Conservation (phyloP, 2,113 vertebrate species). For the Platycercus adscitus region DNA sequence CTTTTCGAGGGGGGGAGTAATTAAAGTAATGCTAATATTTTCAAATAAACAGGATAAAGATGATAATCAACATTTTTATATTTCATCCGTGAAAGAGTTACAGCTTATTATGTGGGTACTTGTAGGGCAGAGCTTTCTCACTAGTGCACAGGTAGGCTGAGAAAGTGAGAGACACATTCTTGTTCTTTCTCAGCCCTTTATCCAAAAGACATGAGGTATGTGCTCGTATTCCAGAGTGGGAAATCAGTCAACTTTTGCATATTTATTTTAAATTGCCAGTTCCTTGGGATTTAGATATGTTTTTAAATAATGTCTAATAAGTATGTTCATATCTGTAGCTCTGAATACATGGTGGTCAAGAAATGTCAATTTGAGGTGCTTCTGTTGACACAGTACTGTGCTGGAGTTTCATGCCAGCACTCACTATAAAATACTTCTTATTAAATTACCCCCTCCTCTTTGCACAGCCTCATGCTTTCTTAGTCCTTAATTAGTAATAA, state of each 20-base stretch:
- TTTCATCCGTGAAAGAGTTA: rapidly evolving
- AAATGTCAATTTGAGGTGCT: not conserved
- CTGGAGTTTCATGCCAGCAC: rapidly evolving
- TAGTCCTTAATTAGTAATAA: not conserved
- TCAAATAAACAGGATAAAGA: not conserved
- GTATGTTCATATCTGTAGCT: not conserved
- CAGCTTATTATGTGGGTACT: not conserved
- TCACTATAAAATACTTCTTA: not conserved
- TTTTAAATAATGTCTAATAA: not conserved
- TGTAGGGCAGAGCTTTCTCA: not conserved
- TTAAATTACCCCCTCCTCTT: not conserved
- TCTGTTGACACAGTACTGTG: not conserved
- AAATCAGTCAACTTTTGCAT: not conserved
- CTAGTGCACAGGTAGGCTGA: not conserved
- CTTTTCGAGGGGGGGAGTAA: not conserved
- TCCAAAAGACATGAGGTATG: not conserved
- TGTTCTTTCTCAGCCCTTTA: not conserved
- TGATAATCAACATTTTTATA: not conserved
- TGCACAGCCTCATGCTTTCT: rapidly evolving
- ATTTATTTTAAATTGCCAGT: not conserved
- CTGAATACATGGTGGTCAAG: rapidly evolving
- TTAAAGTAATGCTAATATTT: not conserved
- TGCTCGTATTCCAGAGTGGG: not conserved
- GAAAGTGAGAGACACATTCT: not conserved
- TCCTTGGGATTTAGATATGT: not conserved